Base-by-base conservation (phyloP, 2,797 vertebrate genomes). In the Clamator glandarius region DNA sequence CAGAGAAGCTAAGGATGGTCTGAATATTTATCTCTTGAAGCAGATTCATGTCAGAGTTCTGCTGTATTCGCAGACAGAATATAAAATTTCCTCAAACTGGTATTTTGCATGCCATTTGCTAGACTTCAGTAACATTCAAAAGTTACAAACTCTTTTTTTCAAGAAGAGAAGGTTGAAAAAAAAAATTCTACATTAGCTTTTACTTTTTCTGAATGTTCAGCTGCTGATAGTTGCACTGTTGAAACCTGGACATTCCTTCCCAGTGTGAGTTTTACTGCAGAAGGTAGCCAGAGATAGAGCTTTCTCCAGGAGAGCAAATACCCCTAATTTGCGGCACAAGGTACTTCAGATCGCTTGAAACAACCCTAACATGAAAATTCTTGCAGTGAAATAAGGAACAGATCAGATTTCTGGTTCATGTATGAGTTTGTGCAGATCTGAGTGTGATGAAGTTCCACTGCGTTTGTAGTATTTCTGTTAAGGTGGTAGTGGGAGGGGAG, bases 281-380 rank as follows among this genome's bases (percentile, higher is more conserved):
- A 6, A 55, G 59, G 3, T 0, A 0, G 11, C 9, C 0, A 4
- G 50, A 57, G 42, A 31, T 35, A 54, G 35, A 54, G 14, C 1
- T 4, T 21, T 87, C 12, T 8, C 15, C 13, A 26, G 8, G 41
- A 77, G 26, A 51, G 8, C 12, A 31, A 55, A 24, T 41, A 50
- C 1, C 48, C 25, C n/a, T 7, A 10, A 16, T 17, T n/a, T 4
- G 0, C n/a, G 41, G 33, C 21, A 39, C 13, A 39, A 33, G 11
- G 7, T 57, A 18, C 19, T 80, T 33, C 41, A 12, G 23, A 15
- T 7, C 1, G 4, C 24, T 18, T 35, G 52, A 50, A n/a, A 28
- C 33, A 42, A 14, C 11, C 35, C 28, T 17, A 5, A 4, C 31
- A 42, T 9, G 12, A 66, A 77, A 50, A n/a, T 19, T 50, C 31